Evolutionary conservation across 2,797 vertebrate species (phyloP).

Genomic region (Cryptoprocta ferox): DNA sequence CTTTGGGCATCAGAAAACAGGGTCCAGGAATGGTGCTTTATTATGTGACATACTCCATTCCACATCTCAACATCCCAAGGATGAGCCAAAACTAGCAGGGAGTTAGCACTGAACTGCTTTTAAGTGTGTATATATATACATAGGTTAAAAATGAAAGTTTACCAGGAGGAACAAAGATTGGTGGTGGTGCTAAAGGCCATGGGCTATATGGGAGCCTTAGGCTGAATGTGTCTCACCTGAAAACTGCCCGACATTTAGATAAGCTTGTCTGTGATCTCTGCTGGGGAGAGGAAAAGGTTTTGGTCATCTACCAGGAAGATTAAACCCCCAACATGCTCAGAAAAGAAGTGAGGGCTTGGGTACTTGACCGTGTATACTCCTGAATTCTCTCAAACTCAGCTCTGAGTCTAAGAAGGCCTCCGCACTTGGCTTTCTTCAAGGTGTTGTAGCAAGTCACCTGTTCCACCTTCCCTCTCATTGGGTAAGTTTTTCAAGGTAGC

Average conservation of each 20-base stretch:
- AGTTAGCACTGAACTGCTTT: slow-evolving; percentile 44
- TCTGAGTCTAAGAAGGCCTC: neutral
- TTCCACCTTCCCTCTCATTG: neutral
- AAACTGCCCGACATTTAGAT: neutral
- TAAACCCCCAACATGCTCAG: neutral
- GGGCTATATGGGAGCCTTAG: neutral
- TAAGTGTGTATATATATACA: neutral
- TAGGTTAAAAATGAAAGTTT: neutral
- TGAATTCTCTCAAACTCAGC: slow-evolving; percentile 51
- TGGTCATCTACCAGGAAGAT: neutral
- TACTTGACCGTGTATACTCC: neutral
- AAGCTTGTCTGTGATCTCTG: slow-evolving; percentile 11
- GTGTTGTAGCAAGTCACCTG: neutral
- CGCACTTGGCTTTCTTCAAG: slow-evolving; percentile 42
- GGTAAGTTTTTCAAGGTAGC: neutral
- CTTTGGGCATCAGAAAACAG: slow-evolving; percentile 75
- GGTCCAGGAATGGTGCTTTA: slow-evolving; percentile 78
- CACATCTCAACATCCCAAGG: slow-evolving; percentile 44
- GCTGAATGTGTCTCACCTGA: slow-evolving; percentile 28
- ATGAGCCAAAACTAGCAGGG: slow-evolving; percentile 58
- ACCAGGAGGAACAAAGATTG: neutral
- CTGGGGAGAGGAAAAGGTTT: slow-evolving; percentile 43
- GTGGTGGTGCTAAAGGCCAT: slow-evolving; percentile 39
- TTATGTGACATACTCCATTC: slow-evolving; percentile 5
- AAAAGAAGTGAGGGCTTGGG: slow-evolving; percentile 39